Base-by-base conservation (phyloP, 2,113 vertebrate species). In the Cottus gobio region DNA sequence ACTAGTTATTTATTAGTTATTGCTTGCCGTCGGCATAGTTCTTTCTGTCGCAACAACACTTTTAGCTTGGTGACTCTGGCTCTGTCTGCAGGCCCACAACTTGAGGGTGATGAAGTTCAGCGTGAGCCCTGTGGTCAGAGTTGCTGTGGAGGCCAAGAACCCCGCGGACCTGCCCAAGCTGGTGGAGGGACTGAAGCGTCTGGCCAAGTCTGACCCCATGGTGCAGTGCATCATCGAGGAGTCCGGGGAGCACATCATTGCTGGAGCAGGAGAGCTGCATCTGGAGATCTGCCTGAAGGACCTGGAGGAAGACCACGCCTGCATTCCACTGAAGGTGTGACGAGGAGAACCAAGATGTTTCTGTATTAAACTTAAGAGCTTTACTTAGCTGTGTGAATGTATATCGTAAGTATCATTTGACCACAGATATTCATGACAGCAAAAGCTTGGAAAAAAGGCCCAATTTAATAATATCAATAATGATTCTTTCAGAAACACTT, bases 61-160 rank as follows among this genome's bases (percentile, higher is more conserved):
- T 39, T 54, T 26, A 63, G 1, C 15, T 69, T 20, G 3, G 7
- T 39, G 46, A 12, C n/a, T 70, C 8, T 42, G 58, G 34, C n/a
- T 73, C n/a, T 20, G 9, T 79, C 77, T 95, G 72, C 95, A 99
- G 0, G 94, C 97, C 52, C 97, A 99, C 94, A 99, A 99, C 93
- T 96, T 99, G 97, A 95, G 96, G 0, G 97, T 98, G 60, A 99
- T 99, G 97, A 99, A 99, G 93, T 99, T 99, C 94, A 99, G 97
- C 0, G 97, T 99, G 42, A 98, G 97, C 89, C 97, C 97, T 0
- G 97, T 99, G 0, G 97, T 99, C 85, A 93, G 97, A 0, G 96
- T 98, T 1, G 97, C 97, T 0, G 97, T 98, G 36, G 97, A 99
- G 85, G 97, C 97, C 91, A 99, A 97, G 93, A 99, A 99, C 90